Conservation (phyloP, 2,797 vertebrate genomes). For the Poeciliopsis paucimaculata region DNA sequence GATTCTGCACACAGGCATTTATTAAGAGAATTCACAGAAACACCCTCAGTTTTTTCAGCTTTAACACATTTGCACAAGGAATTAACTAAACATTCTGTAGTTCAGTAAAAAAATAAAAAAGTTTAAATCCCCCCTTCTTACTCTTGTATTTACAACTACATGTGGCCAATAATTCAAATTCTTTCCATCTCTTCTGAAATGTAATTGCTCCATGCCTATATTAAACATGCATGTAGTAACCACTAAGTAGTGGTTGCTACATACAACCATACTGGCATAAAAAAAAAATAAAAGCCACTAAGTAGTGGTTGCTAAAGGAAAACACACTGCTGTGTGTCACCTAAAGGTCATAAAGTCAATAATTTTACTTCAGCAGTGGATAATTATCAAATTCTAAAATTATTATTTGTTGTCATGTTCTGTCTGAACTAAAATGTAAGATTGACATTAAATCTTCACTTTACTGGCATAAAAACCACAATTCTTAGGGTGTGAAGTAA, state of each 20-base stretch:
- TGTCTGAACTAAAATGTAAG: neutral
- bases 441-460: neutral
- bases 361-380: neutral
- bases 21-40: neutral
- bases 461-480: neutral
- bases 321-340: neutral
- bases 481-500: neutral
- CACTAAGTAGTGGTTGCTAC: neutral
- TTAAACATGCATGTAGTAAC: neutral
- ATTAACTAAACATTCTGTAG: neutral
- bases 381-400: neutral
- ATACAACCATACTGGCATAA: too few species aligned
- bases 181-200: neutral
- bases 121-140: neutral
- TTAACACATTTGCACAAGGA: neutral
- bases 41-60: neutral
- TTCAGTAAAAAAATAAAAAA: too few species aligned
- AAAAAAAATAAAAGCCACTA: too few species aligned
- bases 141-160: neutral
- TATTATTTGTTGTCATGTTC: neutral
- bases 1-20: constrained; percentile 1
- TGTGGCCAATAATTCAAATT: neutral
- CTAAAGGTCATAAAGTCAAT: neutral
- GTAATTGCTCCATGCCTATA: neutral
- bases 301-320: neutral